Evolutionary conservation across 2,888 invertebrate genomes (phyloP).

Genomic region (Acheta domesticus): DNA sequence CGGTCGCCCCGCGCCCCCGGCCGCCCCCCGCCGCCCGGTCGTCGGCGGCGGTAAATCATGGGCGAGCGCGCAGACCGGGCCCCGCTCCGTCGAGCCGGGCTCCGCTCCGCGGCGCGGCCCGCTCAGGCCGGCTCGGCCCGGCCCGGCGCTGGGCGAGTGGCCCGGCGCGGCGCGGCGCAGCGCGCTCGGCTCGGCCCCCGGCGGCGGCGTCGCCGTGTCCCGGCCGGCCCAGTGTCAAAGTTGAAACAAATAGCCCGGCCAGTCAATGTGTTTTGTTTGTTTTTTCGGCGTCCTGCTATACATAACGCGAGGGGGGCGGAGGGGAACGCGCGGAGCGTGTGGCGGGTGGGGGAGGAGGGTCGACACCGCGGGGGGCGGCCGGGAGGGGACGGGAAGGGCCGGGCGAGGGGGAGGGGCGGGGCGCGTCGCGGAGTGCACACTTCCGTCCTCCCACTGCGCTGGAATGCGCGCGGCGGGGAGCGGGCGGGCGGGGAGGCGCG

Average conservation of each 20-base stretch:
- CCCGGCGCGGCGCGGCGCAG: not conserved
- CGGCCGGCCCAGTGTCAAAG: constrained; percentile 34
- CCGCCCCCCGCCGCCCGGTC: not conserved
- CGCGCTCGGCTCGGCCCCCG: not conserved
- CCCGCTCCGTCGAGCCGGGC: not conserved
- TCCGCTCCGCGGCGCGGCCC: not conserved
- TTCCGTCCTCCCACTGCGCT: constrained; percentile 9
- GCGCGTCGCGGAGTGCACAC: not conserved
- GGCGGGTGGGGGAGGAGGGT: no score
- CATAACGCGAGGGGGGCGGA: not conserved
- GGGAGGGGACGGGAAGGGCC: not conserved
- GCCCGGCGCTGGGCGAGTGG: not conserved
- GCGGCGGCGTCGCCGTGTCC: not conserved
- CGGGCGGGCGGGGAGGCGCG: not conserved
- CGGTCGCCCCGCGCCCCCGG: no score
- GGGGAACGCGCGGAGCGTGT: no score
- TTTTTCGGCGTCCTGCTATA: constrained; percentile 11
- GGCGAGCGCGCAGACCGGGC: not conserved
- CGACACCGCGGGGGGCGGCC: not conserved
- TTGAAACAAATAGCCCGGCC: constrained; percentile 38
- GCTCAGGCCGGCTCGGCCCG: not conserved
- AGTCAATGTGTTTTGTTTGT: constrained; percentile 18
- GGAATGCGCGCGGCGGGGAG: constrained; percentile 1
- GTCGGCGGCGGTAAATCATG: not conserved
- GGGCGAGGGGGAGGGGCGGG: not conserved